Evolutionary conservation across 1,140 invertebrate genomes (phyloP).

Genomic region (Leptoteleia sp.): DNA sequence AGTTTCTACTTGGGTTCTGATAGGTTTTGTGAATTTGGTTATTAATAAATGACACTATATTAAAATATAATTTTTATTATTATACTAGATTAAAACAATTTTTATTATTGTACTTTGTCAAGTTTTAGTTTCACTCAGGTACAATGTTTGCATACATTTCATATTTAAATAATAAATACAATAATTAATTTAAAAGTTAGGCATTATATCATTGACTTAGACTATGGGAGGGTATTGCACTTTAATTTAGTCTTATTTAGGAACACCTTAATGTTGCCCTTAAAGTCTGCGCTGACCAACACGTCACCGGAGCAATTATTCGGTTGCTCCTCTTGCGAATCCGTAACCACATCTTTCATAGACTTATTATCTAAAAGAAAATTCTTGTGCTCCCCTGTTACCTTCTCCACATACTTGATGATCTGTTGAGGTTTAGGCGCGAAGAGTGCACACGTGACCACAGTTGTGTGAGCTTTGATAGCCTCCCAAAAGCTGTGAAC

Average conservation of each 20-base stretch:
- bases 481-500: slow-evolving; percentile 99
- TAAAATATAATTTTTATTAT: too few relatives aligned
- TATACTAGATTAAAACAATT: too few relatives aligned
- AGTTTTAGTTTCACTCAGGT: too few relatives aligned
- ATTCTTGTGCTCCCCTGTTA: slow-evolving; percentile 55
- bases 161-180: too few relatives aligned
- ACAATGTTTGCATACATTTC: too few relatives aligned
- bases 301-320: slow-evolving; percentile 92
- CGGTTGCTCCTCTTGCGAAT: slow-evolving; percentile 86
- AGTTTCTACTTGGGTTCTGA: too few relatives aligned
- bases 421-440: slow-evolving; percentile 97
- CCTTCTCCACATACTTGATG: slow-evolving; percentile 88
- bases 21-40: too few relatives aligned
- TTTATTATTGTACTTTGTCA: too few relatives aligned
- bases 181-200: too few relatives aligned
- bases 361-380: too few relatives aligned
- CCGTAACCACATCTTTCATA: slow-evolving; percentile 84
- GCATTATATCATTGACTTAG: slow-evolving; percentile 88
- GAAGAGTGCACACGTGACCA: slow-evolving; percentile 98
- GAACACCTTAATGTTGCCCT: slow-evolving; percentile 98
- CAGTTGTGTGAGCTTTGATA: slow-evolving; percentile 97
- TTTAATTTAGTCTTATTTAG: slow-evolving; percentile 96
- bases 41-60: too few relatives aligned
- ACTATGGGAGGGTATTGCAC: slow-evolving; percentile 93
- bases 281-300: slow-evolving; percentile 97